Base-by-base conservation (phyloP, 2,888 invertebrate species). In the Mesorhabditis sp. region DNA sequence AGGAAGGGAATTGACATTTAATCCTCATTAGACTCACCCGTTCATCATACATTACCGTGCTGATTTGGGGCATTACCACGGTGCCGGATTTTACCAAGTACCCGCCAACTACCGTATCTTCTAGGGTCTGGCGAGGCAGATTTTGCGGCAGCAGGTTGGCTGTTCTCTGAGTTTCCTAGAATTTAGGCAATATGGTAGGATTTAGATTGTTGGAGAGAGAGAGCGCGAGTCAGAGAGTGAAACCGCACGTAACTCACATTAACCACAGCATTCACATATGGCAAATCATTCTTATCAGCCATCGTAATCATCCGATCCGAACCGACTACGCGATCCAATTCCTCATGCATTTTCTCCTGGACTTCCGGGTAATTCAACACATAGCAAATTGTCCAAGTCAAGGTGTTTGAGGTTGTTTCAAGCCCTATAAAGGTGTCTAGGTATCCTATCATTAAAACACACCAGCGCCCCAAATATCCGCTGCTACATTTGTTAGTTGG, bases 241-340 rank as follows among this genome's bases (percentile, higher is more conserved):
- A 28, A 28, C 28, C 28, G n/a, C n/a, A n/a, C n/a, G n/a, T n/a
- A 43, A 67, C 67, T 67, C 45, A 73, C 72, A 70, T 74, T 74
- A 50, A 76, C 71, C 13, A 68, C 71, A 0, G 79, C 79, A 28
- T 71, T 69, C 7, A 63, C 62, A 42, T 76, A 79, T 4, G 71
- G 69, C 15, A 79, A 67, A 58, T 73, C 15, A 4, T 62, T 67
- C 61, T 71, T 75, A 43, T 78, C 79, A 7, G 70, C 62, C 65
- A 72, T 72, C 5, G 70, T 76, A 7, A 78, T 69, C 5, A 70
- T 7, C 10, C 74, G 62, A 50, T 76, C 78, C 45, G 68, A 72
- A n/a, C 75, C 76, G 15, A 78, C 75, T n/a, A 78, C 76, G 15
- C 68, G n/a, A 43, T 75, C 72, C 63, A 79, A 41, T 62, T 79